Evolutionary conservation across 1,140 invertebrate species (phyloP).

Genomic region (Lepidurus couesii): DNA sequence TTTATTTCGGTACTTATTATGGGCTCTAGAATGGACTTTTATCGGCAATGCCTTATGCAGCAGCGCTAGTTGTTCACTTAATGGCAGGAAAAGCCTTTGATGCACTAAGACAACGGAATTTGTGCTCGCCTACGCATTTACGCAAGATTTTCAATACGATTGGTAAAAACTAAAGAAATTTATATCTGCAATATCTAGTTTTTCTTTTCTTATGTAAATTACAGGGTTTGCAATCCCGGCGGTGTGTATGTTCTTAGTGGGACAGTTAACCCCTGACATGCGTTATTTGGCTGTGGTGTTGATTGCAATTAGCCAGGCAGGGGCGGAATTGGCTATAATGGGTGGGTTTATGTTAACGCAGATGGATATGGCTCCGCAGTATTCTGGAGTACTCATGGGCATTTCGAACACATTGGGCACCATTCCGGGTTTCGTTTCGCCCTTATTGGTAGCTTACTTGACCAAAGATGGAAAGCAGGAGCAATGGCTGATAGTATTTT

Average conservation of each 20-base stretch:
- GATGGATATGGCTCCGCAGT: conserved; percentile 41
- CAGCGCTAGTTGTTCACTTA: conserved; percentile 40
- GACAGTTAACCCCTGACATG: conserved; percentile 35
- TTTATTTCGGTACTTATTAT: conserved; percentile 28
- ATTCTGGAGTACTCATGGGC: conserved; percentile 43
- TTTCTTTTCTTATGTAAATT: neutral
- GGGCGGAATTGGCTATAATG: conserved; percentile 39
- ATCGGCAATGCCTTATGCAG: conserved; percentile 53
- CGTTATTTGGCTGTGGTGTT: conserved; percentile 36
- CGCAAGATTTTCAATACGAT: conserved; percentile 42
- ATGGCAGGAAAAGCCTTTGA: conserved; percentile 39
- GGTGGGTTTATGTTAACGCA: conserved; percentile 42
- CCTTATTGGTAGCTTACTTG: conserved; percentile 38
- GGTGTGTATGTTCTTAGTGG: conserved; percentile 34
- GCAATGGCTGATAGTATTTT: conserved; percentile 43
- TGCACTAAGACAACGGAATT: conserved; percentile 36
- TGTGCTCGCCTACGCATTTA: conserved; percentile 37
- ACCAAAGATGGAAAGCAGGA: conserved; percentile 41
- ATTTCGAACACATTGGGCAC: conserved; percentile 44
- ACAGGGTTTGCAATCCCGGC: conserved; percentile 37
- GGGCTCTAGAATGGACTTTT: conserved; percentile 51
- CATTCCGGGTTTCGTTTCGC: conserved; percentile 41
- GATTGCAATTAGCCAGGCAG: conserved; percentile 37
- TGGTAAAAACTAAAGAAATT: conserved; percentile 38
- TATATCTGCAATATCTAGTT: conserved; percentile 27